Evolutionary conservation across 2,797 vertebrate genomes (phyloP), one percentile per base, ranked within the genome.

Genomic region (Clarias platycephalus): DNA sequence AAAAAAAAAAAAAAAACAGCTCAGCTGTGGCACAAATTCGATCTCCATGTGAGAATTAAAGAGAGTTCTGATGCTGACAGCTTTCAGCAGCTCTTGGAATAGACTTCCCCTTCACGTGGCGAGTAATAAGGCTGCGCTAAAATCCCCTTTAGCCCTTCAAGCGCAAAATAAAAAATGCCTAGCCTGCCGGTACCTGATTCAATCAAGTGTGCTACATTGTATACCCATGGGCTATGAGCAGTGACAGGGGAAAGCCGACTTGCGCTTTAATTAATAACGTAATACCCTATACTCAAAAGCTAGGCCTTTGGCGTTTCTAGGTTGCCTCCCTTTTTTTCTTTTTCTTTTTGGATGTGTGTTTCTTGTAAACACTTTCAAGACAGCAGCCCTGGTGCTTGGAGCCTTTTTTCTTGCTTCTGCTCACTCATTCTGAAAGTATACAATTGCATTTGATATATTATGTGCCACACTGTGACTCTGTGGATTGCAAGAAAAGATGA

Each of bases 191-290:
- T 95, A 97, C 95, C 97, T 96, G 96, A 97, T 97, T 98, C 97
- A 98, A 98, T 99, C 97, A 98, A 98, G 96, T 97, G 95, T 93
- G 97, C 96, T 94, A 95, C 95, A 95, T 92, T 96, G 92, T 97
- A 97, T 97, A 97, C 96, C 97, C 97, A 97, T 95, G 83, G 97
- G 97, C 97, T 97, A 97, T 92, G 88, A 92, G 88, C 71, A n/a
- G 92, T 92, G 92, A 86, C 85, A 74, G 87, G 85, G 90, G 92
- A 92, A 93, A 93, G 94, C 96, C 94, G 95, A 96, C 96, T 96
- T 96, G 95, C 96, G 93, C 97, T 98, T 98, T 98, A 99, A 98
- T 98, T 98, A 98, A 97, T 97, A 97, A 96, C 93, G 95, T 92
- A 93, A 95, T 96, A 94, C 95, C 94, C 92, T 92, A 92, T 93